Evolutionary conservation across 2,888 invertebrate genomes (phyloP), one percentile per base, ranked within the genome.

Genomic region (Smittia aterrima): DNA sequence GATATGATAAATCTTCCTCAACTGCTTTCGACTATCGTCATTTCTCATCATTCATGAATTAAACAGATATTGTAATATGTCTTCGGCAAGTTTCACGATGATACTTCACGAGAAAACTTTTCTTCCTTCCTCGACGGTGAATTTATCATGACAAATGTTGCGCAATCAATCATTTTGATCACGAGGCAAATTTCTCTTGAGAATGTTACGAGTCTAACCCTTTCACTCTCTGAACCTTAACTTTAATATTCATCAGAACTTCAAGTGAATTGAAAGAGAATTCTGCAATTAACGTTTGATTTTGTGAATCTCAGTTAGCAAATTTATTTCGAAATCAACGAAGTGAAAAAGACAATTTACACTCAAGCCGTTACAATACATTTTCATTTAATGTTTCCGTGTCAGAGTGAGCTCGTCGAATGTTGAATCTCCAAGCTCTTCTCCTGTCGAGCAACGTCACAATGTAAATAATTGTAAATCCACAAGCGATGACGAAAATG

Each of bases 81-180:
- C 22, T 20, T 22, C 13, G 4, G n/a, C 7, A 47, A 47, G 6
- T 47, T 47, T 47, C 13, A 47, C 16, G 47, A 47, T 47, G 16
- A 47, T 47, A n/a, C 58, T 58, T 58, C 58, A 18, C 22, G 18
- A 58, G 58, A 22, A n/a, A 58, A n/a, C 9, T 22, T 18, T 22
- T 22, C 2, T 22, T 18, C 58, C 13, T 58, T 58, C 13, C 58
- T 7, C 16, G 11, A 4, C 47, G 47, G 47, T 6, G 22, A 58
- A 66, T 66, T 66, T 66, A 66, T 66, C 38, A 32, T 66, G 66
- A 66, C 66, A 66, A 66, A 66, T 66, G 66, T 32, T 66, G 1
- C 11, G 38, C 27, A 27, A 66, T 66, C 66, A 66, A 66, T 66
- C 66, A 38, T 66, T 38, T 18, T 32, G 66, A 66, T 66, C 40